phyloP scores from a whole-genome alignment of 2,888 invertebrate species.

The Euspilapteryx auroguttella region DNA sequence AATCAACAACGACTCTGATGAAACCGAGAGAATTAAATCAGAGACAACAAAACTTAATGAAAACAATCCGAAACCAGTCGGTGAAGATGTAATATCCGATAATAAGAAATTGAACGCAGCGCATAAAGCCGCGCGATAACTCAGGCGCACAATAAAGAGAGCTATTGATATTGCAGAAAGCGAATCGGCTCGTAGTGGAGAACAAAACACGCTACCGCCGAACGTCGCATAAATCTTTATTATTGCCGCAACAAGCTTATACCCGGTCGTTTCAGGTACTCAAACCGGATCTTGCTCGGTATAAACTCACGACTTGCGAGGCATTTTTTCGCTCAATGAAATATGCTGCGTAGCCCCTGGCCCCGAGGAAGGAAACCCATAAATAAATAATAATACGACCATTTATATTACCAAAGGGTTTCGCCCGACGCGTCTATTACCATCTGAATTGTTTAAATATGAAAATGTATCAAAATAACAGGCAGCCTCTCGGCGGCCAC shows the following conservation, averaged over 20 bases:
- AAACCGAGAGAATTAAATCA: too few relatives aligned
- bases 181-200: conserved; percentile 54
- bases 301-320: conserved; percentile 54
- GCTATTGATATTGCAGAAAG: conserved; percentile 56
- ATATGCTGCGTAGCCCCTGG: conserved; percentile 53
- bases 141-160: conserved; percentile 50
- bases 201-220: conserved; percentile 59
- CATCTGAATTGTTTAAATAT: conserved; percentile 62
- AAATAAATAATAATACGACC: conserved; percentile 62
- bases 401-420: conserved; percentile 62
- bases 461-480: conserved; percentile 61
- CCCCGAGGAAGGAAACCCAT: conserved; percentile 54
- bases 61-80: conserved; percentile 19
- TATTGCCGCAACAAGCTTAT: conserved; percentile 59
- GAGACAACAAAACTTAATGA: too few relatives aligned
- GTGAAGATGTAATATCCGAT: conserved; percentile 43
- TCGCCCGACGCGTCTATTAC: conserved; percentile 58
- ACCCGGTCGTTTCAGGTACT: conserved; percentile 53
- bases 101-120: conserved; percentile 37
- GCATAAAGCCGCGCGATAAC: conserved; percentile 40
- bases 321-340: conserved; percentile 58
- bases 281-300: conserved; percentile 45
- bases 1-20: too few relatives aligned
- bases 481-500: conserved; percentile 44
- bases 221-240: conserved; percentile 61